Evolutionary conservation across 2,113 vertebrate species (phyloP).

Genomic region (Phalacrocorax pelagicus): DNA sequence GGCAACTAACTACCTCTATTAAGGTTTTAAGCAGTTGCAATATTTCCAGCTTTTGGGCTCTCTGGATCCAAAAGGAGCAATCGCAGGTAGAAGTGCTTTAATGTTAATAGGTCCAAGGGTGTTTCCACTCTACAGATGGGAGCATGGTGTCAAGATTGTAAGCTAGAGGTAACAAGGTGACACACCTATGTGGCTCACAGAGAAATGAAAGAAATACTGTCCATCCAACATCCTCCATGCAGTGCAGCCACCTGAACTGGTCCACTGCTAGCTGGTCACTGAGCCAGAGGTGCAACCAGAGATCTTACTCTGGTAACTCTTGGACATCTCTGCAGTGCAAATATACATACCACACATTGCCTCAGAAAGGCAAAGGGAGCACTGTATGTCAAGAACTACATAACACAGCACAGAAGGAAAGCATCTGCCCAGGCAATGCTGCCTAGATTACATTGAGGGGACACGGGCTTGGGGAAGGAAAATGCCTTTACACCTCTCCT

Average conservation of each 20-base stretch:
- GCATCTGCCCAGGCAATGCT: background rate
- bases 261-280: background rate
- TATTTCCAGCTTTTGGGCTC: background rate
- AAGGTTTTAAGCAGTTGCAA: background rate
- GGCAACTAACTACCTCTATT: background rate
- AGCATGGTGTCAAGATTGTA: background rate
- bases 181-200: background rate
- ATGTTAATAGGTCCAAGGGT: background rate
- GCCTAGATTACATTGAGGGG: background rate
- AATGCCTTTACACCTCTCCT: background rate
- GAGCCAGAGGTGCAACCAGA: background rate
- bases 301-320: background rate
- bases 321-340: background rate
- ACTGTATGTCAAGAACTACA: background rate
- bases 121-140: background rate
- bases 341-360: rapidly evolving
- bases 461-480: rapidly evolving
- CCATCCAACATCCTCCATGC: background rate
- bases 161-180: background rate
- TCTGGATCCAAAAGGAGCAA: background rate
- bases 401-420: background rate
- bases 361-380: background rate
- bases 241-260: background rate
- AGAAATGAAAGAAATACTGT: background rate
- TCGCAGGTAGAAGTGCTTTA: background rate